These are phyloP conservation scores for Microctenopoma stevenorrisi DNA, from an alignment of 2,797 vertebrate species.

Conservation along the genomic window DNA sequence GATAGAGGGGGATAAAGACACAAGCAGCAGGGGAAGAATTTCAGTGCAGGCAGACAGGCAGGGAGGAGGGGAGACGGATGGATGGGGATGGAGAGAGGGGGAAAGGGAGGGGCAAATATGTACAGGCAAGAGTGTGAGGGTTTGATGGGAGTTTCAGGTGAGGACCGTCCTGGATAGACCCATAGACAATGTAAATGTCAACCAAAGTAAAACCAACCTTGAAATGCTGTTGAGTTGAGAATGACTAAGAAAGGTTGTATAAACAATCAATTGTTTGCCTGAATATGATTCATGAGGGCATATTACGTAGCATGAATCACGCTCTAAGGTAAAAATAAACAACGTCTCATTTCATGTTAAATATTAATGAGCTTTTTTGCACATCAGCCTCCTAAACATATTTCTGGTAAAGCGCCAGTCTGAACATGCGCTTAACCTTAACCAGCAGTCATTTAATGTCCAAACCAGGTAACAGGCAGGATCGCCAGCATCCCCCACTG, in stretches of 20 bases:
- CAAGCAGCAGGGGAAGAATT: constrained; percentile 59
- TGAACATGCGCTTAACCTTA: constrained; percentile 39
- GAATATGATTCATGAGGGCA: constrained; percentile 12
- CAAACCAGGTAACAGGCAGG: constrained; percentile 28
- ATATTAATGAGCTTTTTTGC: constrained; percentile 68
- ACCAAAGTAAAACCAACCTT: constrained; percentile 25
- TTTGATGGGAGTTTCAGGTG: constrained; percentile 72
- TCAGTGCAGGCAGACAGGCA: constrained; percentile 61
- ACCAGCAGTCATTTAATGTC: constrained; percentile 33
- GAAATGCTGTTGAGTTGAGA: neutral
- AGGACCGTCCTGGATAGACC: constrained; percentile 62
- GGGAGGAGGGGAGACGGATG: constrained; percentile 60
- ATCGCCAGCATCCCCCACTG: neutral
- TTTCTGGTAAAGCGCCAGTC: constrained; percentile 31
- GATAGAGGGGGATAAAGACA: constrained; percentile 51
- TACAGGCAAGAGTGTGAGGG: constrained; percentile 58
- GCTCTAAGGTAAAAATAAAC: constrained; percentile 66
- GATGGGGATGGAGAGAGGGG: constrained; percentile 61
- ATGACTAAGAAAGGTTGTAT: neutral
- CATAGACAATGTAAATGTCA: constrained; percentile 21
- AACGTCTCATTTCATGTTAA: constrained; percentile 45
- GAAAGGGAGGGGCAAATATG: constrained; percentile 63
- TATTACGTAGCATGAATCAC: constrained; percentile 39
- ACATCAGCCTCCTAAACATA: constrained; percentile 42
- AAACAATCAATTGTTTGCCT: constrained; percentile 20